Evolutionary conservation across 2,888 invertebrate genomes (phyloP).

Genomic region (Myathropa florea): DNA sequence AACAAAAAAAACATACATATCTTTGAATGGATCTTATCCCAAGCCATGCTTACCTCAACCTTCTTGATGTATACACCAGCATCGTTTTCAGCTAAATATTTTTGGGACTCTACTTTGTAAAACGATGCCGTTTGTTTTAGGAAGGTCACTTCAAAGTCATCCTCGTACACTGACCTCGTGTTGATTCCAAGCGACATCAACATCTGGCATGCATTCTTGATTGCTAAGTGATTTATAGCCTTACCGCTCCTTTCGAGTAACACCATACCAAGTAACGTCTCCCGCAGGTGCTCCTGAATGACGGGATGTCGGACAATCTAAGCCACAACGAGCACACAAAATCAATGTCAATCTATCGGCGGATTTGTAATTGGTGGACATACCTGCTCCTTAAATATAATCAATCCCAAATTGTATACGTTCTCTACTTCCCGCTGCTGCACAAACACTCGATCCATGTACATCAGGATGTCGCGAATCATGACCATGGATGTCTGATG

Average conservation of each 20-base stretch:
- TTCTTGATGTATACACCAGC: constrained; percentile 99
- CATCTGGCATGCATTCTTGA: constrained; percentile 99
- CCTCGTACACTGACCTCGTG: constrained; percentile 95
- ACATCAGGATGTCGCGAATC: constrained; percentile 99
- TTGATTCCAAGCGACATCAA: constrained; percentile 98
- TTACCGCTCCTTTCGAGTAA: constrained; percentile 97
- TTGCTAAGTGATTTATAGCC: constrained; percentile 97
- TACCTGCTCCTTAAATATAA: constrained; percentile 98
- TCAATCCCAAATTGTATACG: constrained; percentile 98
- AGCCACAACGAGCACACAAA: not conserved
- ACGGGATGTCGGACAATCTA: constrained; percentile 97
- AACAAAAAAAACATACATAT: not conserved
- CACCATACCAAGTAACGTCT: constrained; percentile 96
- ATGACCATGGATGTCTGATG: constrained; percentile 99
- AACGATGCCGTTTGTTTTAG: constrained; percentile 98
- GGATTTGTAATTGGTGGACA: constrained; percentile 44
- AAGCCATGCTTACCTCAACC: constrained; percentile 86
- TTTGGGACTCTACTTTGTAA: constrained; percentile 99
- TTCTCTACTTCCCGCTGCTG: constrained; percentile 99
- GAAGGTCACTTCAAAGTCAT: constrained; percentile 99
- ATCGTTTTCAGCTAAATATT: constrained; percentile 98
- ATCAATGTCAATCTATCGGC: not conserved
- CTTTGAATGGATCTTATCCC: not conserved
- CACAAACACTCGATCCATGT: constrained; percentile 99
- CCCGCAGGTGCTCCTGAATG: constrained; percentile 95